phyloP scores from a whole-genome alignment of 2,888 invertebrate species.

The Pocota personata region DNA sequence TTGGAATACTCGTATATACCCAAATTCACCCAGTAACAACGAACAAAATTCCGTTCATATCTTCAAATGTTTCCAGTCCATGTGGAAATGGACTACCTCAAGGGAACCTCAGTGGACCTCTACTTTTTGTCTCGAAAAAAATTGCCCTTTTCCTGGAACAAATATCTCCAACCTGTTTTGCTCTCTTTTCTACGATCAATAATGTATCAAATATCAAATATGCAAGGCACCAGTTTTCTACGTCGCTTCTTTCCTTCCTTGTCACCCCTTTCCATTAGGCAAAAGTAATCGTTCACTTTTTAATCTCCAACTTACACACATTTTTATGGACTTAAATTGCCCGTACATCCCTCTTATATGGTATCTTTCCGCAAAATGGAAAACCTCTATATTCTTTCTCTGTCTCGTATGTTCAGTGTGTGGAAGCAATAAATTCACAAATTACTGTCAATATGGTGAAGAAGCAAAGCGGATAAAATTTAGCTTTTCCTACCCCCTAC shows the following conservation, averaged over 20 bases:
- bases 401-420: background rate
- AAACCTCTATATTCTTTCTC: background rate
- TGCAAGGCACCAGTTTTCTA: background rate
- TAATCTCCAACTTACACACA: constrained; percentile 64
- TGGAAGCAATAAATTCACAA: constrained; percentile 54
- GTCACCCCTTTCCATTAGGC: background rate
- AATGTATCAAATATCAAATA: background rate
- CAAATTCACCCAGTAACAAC: too few relatives aligned
- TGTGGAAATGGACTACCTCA: background rate
- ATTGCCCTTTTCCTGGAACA: too few relatives aligned
- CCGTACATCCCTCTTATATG: constrained; percentile 39
- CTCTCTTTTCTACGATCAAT: background rate
- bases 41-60: too few relatives aligned
- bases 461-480: constrained; percentile 36
- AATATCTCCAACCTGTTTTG: background rate
- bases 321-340: constrained; percentile 54
- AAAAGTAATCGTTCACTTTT: constrained; percentile 52
- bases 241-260: background rate
- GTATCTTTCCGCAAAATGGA: constrained; percentile 29
- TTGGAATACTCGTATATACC: too few relatives aligned
- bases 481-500: background rate
- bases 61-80: too few relatives aligned
- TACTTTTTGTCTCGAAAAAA: background rate
- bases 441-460: constrained; percentile 58
- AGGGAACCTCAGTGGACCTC: background rate